Conservation (phyloP, 2,113 vertebrate genomes). For the Chaenogobius annularis region DNA sequence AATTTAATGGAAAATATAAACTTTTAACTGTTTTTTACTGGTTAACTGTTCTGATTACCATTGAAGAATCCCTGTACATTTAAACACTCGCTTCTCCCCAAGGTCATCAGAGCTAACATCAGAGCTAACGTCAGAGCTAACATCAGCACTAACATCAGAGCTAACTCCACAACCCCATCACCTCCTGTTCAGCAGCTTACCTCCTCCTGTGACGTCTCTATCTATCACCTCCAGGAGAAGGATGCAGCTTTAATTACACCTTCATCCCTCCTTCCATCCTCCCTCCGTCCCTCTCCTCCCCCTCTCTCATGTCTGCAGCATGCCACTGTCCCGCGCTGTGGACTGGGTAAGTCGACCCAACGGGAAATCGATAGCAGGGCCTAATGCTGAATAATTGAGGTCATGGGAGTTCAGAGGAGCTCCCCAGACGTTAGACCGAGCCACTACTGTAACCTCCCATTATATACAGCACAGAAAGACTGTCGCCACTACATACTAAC, state of each 20-base stretch:
- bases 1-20: too few species aligned
- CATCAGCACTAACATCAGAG: not conserved
- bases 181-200: constrained; percentile 38
- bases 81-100: constrained; percentile 16
- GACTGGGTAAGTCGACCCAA: constrained; percentile 78
- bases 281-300: constrained; percentile 59
- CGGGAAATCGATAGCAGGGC: constrained; percentile 77
- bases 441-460: constrained; percentile 48
- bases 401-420: constrained; percentile 76
- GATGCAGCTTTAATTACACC: constrained; percentile 74
- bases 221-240: constrained; percentile 74
- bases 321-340: constrained; percentile 66
- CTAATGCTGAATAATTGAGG: constrained; percentile 85
- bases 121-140: constrained; percentile 18
- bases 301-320: constrained; percentile 59
- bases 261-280: constrained; percentile 52
- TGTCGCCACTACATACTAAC: constrained; percentile 18
- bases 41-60: too few species aligned
- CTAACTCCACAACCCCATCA: constrained; percentile 30
- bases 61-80: too few species aligned
- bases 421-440: constrained; percentile 60
- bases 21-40: too few species aligned
- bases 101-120: constrained; percentile 39
- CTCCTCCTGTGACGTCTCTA: constrained; percentile 65
- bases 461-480: constrained; percentile 43